Conservation (phyloP, 2,888 invertebrate genomes). For the Rotaria socialis region DNA sequence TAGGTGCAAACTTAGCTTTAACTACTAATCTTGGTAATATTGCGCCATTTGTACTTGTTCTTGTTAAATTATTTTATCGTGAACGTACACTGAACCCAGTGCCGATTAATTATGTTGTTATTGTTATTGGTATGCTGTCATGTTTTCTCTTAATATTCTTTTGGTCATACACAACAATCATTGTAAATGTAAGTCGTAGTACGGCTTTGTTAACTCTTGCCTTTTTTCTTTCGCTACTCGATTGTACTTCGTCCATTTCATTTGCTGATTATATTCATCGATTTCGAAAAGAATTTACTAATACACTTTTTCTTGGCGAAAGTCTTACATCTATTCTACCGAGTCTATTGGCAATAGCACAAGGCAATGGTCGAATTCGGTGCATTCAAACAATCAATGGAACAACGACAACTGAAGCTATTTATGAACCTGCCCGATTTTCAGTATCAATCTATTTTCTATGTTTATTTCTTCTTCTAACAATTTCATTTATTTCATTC, state of each 20-base stretch:
- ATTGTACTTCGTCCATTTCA: neutral
- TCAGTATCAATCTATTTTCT: conserved; percentile 22
- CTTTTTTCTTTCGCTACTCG: conserved; percentile 15
- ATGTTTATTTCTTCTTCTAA: conserved; percentile 8
- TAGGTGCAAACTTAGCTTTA: conserved; percentile 1
- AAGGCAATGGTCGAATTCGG: conserved; percentile 9
- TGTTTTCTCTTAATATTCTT: neutral
- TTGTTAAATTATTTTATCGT: neutral
- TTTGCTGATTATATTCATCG: conserved; percentile 17
- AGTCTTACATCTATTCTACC: conserved; percentile 28
- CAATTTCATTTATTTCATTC: neutral
- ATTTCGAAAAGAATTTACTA: conserved; percentile 29
- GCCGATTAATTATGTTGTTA: conserved; percentile 24
- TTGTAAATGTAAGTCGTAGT: neutral
- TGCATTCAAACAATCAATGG: neutral
- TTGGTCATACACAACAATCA: neutral
- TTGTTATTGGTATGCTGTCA: conserved; percentile 1
- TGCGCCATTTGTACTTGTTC: neutral
- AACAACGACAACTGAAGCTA: neutral
- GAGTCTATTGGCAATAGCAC: conserved; percentile 10
- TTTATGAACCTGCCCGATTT: conserved; percentile 21
- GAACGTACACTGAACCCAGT: neutral
- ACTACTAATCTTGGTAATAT: conserved; percentile 27
- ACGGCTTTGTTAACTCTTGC: neutral
- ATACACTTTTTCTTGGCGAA: conserved; percentile 4